Evolutionary conservation across 2,113 vertebrate genomes (phyloP).

Genomic region (Oncorhynchus masou): DNA sequence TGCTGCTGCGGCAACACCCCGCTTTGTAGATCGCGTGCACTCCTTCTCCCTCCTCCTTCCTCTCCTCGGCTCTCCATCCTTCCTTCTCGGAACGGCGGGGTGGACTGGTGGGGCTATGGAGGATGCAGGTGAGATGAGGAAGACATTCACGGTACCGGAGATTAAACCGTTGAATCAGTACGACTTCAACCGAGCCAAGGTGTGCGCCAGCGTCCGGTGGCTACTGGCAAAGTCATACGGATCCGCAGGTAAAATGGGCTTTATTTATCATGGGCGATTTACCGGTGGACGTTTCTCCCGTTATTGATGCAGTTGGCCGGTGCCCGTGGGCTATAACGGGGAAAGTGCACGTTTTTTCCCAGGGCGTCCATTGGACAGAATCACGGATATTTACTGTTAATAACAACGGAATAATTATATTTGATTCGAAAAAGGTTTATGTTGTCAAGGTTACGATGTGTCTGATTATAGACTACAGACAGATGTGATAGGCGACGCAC

Average conservation of each 20-base stretch:
- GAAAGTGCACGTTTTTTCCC: constrained; percentile 10
- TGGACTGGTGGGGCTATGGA: constrained; percentile 70
- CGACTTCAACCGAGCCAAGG: constrained; percentile 81
- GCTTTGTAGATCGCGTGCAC: not conserved
- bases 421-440: no score
- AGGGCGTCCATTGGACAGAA: constrained; percentile 47
- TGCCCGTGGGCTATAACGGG: no score
- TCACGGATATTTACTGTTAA: no score
- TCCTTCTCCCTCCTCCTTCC: not conserved
- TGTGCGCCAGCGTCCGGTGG: constrained; percentile 84
- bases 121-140: constrained; percentile 78
- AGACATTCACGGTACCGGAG: constrained; percentile 82
- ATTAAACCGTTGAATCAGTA: constrained; percentile 88
- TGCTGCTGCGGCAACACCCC: no score
- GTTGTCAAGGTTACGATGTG: no score
- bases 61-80: not conserved
- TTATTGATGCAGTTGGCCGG: not conserved
- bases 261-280: not conserved
- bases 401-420: no score
- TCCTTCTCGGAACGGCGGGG: not conserved
- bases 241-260: constrained; percentile 74
- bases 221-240: constrained; percentile 80
- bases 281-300: not conserved
- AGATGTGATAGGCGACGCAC: no score
- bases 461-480: no score